These are phyloP conservation scores for Anthoptus insignis DNA, from an alignment of 2,888 invertebrate genomes.

Conservation along the genomic window DNA sequence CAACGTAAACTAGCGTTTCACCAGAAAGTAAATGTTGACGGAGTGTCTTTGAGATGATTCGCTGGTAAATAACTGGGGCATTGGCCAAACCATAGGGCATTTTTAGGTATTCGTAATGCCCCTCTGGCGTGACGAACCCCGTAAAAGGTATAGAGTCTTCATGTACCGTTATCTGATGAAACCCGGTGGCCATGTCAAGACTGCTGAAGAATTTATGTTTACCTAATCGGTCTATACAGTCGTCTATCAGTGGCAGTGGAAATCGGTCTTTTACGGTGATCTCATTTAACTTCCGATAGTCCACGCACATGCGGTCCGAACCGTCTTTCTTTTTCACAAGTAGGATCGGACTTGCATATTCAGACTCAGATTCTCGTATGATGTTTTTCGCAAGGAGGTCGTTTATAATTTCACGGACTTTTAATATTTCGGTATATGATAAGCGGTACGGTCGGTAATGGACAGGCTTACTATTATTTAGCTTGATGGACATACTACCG, in stretches of 20 bases:
- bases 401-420: constrained; percentile 1
- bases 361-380: background rate
- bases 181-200: background rate
- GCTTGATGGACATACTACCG: background rate
- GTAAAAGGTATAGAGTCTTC: background rate
- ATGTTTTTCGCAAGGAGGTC: background rate
- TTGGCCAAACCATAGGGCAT: constrained; percentile 4
- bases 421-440: background rate
- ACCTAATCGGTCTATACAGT: background rate
- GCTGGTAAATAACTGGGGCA: constrained; percentile 8
- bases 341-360: constrained; percentile 4
- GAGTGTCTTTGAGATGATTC: constrained; percentile 5
- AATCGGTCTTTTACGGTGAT: background rate
- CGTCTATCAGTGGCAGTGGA: background rate
- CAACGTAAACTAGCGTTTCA: constrained; percentile 27
- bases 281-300: background rate
- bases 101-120: constrained; percentile 8
- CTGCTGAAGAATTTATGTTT: background rate
- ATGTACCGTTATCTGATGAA: background rate
- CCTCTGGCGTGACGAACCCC: background rate
- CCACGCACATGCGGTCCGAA: background rate
- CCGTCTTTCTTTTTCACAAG: constrained; percentile 1
- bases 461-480: background rate
- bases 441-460: background rate
- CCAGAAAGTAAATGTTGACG: background rate